phyloP scores from a whole-genome alignment of 2,113 vertebrate species.

The Corydoras sp. region DNA sequence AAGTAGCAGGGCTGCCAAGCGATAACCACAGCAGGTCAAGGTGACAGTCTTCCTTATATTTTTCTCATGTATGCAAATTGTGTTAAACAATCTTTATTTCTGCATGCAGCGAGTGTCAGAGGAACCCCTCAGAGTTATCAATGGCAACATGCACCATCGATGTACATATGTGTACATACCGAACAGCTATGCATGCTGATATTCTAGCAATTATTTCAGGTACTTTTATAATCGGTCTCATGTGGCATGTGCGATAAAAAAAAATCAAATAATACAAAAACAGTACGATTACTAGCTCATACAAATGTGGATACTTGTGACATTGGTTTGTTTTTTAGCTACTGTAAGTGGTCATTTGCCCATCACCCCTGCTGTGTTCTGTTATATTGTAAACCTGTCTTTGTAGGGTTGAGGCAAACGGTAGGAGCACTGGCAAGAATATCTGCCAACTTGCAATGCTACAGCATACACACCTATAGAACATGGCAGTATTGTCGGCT shows the following conservation, averaged over 20 bases:
- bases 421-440: not conserved
- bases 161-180: conserved; percentile 93
- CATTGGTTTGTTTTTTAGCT: conserved; percentile 36
- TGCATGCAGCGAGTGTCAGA: conserved; percentile 1
- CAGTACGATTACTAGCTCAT: too few relatives aligned
- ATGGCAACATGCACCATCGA: conserved; percentile 39
- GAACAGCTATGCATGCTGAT: conserved; percentile 91
- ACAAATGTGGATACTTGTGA: conserved; percentile 31
- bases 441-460: conserved; percentile 1
- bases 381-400: conserved; percentile 63
- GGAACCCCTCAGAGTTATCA: conserved; percentile 33
- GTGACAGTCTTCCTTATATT: too few relatives aligned
- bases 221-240: conserved; percentile 96
- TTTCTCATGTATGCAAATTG: too few relatives aligned
- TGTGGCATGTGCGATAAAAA: conserved; percentile 88
- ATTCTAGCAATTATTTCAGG: conserved; percentile 94
- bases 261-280: conserved; percentile 43
- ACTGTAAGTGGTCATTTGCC: conserved; percentile 64
- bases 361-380: conserved; percentile 62
- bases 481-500: conserved; percentile 5
- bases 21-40: not conserved
- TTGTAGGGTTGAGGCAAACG: conserved; percentile 69
- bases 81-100: too few relatives aligned
- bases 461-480: not conserved
- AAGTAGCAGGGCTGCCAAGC: conserved; percentile 27